Evolutionary conservation across 2,113 vertebrate species (phyloP).

Genomic region (Numenius arquata): DNA sequence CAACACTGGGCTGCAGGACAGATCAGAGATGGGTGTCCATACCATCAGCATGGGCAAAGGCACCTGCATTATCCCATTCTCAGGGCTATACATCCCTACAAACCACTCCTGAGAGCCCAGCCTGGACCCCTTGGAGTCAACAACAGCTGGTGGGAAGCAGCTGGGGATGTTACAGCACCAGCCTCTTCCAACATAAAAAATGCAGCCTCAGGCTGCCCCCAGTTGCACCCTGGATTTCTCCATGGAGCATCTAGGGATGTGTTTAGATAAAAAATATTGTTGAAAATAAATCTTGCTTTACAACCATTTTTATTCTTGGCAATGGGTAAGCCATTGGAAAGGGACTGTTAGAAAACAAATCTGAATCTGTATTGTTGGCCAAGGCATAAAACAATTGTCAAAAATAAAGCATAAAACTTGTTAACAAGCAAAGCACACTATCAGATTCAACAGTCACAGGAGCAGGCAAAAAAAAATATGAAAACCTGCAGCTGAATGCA

Average conservation of each 20-base stretch:
- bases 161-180: neutral
- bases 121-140: neutral
- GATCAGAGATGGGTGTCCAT: neutral
- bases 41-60: neutral
- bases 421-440: neutral
- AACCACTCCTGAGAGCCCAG: neutral
- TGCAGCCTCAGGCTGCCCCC: neutral
- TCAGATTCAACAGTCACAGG: neutral
- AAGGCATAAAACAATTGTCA: neutral
- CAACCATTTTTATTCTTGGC: neutral
- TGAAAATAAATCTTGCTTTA: neutral
- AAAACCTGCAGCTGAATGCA: neutral
- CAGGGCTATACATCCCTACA: neutral
- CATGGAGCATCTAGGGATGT: neutral
- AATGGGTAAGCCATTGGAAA: neutral
- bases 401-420: conserved; percentile 33
- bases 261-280: conserved; percentile 18
- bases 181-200: neutral
- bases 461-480: neutral
- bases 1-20: accelerated
- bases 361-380: neutral
- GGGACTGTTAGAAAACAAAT: conserved; percentile 5
- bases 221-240: neutral
- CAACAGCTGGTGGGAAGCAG: neutral
- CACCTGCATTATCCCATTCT: neutral